These are phyloP conservation scores for Crax fasciolata DNA, from an alignment of 2,797 vertebrate genomes.

Conservation along the genomic window DNA sequence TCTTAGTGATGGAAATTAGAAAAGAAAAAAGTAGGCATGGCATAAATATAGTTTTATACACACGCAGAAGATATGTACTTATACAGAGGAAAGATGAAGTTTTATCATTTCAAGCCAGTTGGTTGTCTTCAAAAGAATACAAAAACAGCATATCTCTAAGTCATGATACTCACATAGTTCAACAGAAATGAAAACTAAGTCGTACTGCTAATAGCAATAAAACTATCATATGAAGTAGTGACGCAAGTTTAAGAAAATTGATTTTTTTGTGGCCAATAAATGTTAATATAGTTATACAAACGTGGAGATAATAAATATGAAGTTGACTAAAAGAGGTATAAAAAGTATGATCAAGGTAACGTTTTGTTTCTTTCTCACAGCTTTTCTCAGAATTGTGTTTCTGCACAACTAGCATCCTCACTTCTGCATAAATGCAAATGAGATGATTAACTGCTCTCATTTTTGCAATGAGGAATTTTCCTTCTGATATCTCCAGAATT, in stretches of 20 bases:
- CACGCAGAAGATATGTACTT: background rate
- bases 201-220: background rate
- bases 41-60: background rate
- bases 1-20: background rate
- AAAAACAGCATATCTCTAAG: background rate
- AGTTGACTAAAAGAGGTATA: background rate
- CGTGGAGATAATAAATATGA: background rate
- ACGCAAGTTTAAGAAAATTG: background rate
- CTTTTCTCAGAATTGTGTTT: background rate
- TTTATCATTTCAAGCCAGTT: background rate
- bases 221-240: background rate
- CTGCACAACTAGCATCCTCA: background rate
- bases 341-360: background rate
- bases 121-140: background rate
- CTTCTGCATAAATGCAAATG: background rate
- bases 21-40: background rate
- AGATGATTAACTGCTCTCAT: background rate
- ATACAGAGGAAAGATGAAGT: background rate
- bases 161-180: background rate
- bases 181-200: background rate
- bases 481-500: background rate
- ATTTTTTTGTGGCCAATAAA: background rate
- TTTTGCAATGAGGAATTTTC: constrained; percentile 4
- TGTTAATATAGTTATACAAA: background rate
- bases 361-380: background rate